Evolutionary conservation across 1,140 invertebrate species (phyloP).

Genomic region (Ips typographus): DNA sequence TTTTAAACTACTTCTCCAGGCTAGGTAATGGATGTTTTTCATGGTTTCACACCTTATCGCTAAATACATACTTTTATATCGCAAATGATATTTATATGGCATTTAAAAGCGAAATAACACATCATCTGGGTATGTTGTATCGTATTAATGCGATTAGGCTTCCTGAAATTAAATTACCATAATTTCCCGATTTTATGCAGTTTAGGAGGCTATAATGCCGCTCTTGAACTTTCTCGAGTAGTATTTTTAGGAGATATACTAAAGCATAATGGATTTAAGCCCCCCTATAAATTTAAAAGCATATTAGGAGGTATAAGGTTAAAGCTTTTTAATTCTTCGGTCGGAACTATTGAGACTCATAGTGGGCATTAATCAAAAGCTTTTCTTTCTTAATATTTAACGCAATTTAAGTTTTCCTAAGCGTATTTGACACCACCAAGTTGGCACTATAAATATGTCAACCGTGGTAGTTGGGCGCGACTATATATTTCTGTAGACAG

Average conservation of each 20-base stretch:
- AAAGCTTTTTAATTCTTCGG: slow-evolving; percentile 6
- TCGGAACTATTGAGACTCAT: neutral
- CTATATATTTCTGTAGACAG: slow-evolving; percentile 24
- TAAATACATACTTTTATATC: no score
- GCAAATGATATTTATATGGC: no score
- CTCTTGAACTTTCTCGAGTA: slow-evolving; percentile 25
- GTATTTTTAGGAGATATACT: slow-evolving; percentile 22
- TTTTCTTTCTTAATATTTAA: slow-evolving; percentile 20
- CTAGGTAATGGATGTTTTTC: slow-evolving; percentile 10
- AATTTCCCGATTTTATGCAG: slow-evolving; percentile 29
- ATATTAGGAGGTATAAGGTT: slow-evolving; percentile 10
- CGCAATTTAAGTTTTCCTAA: slow-evolving; percentile 23
- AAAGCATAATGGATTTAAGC: slow-evolving; percentile 16
- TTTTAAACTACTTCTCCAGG: neutral
- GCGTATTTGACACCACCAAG: slow-evolving; percentile 22
- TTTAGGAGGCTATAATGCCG: slow-evolving; percentile 14
- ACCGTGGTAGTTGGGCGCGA: slow-evolving; percentile 15
- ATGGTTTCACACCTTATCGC: no score
- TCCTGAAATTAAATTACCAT: slow-evolving; percentile 26
- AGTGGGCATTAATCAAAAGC: slow-evolving; percentile 21
- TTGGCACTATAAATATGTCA: slow-evolving; percentile 30
- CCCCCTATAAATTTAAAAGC: slow-evolving; percentile 18
- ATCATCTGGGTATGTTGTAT: slow-evolving; percentile 5
- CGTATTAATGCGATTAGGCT: slow-evolving; percentile 28
- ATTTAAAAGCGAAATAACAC: neutral